These are phyloP conservation scores for Orthosia gracilis DNA, from an alignment of 2,888 invertebrate species.

Conservation along the genomic window DNA sequence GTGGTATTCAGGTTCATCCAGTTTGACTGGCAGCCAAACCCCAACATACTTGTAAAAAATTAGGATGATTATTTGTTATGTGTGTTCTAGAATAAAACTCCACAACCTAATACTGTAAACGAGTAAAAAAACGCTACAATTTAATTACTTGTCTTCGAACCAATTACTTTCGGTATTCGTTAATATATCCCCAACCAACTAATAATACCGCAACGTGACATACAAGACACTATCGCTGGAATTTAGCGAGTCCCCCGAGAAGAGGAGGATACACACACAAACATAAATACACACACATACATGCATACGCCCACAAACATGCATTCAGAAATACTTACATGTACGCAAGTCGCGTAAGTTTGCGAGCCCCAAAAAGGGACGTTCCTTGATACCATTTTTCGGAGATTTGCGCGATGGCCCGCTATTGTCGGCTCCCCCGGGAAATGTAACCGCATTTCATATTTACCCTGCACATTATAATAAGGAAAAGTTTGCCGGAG, in stretches of 20 bases:
- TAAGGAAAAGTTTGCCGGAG: constrained; percentile 48
- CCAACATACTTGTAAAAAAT: no score
- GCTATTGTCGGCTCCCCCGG: constrained; percentile 53
- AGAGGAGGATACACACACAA: constrained; percentile 24
- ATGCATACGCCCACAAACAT: not conserved
- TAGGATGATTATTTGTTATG: no score
- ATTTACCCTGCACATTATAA: constrained; percentile 61
- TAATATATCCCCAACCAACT: constrained; percentile 41
- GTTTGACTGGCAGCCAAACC: no score
- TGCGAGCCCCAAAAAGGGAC: constrained; percentile 44
- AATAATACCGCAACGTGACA: constrained; percentile 43
- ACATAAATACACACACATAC: not conserved
- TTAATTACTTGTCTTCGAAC: constrained; percentile 17
- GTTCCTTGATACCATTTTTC: constrained; percentile 53
- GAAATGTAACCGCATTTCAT: constrained; percentile 58
- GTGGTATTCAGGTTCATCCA: no score
- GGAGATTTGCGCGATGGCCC: constrained; percentile 52
- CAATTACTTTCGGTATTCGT: constrained; percentile 38
- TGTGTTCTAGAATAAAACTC: not conserved
- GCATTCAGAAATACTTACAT: not conserved
- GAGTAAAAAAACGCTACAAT: not conserved
- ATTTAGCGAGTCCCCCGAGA: constrained; percentile 48
- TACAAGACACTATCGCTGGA: constrained; percentile 43
- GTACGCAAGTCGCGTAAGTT: constrained; percentile 20
- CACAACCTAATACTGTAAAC: not conserved